These are phyloP conservation scores for Vulpes ferrilata DNA, from an alignment of 2,113 vertebrate species.

Conservation along the genomic window DNA sequence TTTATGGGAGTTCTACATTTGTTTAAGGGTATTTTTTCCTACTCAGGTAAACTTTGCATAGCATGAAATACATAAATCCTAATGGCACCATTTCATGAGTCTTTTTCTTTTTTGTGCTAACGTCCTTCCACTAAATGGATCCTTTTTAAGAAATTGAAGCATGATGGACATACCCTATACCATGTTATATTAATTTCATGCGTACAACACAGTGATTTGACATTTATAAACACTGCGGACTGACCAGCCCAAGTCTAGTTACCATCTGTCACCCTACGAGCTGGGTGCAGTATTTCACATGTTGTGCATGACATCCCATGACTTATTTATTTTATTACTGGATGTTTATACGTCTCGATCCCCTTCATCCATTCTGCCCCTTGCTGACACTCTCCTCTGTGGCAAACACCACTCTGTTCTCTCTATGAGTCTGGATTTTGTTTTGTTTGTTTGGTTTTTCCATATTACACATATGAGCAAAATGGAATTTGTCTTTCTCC, in stretches of 20 bases:
- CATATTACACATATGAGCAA: not conserved
- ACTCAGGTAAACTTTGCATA: conserved; percentile 7
- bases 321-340: not conserved
- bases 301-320: not conserved
- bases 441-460: not conserved
- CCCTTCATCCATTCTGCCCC: not conserved
- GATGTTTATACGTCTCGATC: not conserved
- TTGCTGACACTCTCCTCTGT: not conserved
- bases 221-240: not conserved
- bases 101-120: not conserved
- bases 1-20: not conserved
- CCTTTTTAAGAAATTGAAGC: not conserved
- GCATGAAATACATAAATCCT: not conserved
- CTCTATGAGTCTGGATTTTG: not conserved
- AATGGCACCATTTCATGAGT: not conserved
- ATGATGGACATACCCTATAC: not conserved
- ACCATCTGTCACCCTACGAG: not conserved
- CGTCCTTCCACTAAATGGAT: not conserved
- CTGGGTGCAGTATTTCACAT: not conserved
- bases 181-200: not conserved
- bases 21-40: conserved; percentile 18
- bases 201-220: not conserved
- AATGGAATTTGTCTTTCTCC: not conserved
- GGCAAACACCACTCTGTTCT: not conserved
- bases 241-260: not conserved